Percentiles rank a stretch among this genome's conserved stretches.
phyloP scores from a whole-genome alignment of 2,888 invertebrate species.

The Colletes collaris region DNA sequence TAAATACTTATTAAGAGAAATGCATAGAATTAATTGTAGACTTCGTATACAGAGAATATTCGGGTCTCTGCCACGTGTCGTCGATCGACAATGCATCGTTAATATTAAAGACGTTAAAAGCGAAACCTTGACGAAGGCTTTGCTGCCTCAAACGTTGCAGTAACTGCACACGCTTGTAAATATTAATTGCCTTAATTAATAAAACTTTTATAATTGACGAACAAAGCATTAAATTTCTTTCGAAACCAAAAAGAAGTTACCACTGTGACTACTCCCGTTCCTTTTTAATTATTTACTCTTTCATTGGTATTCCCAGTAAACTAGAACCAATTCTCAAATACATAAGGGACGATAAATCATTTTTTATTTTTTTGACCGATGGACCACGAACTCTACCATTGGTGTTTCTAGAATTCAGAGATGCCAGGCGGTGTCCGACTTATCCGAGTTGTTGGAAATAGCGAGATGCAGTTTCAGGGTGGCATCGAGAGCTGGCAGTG shows the following conservation, averaged over 20 bases:
- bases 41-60: background rate
- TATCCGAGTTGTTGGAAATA: background rate
- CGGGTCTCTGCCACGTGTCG: background rate
- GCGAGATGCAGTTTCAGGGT: background rate
- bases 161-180: slow-evolving; percentile 7
- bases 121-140: background rate
- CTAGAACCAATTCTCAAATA: too few species aligned
- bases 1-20: slow-evolving; percentile 87
- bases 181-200: background rate
- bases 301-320: too few species aligned
- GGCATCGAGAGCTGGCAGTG: slow-evolving; percentile 24
- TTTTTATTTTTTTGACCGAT: too few species aligned
- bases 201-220: background rate
- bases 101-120: background rate
- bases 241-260: too few species aligned
- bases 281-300: too few species aligned
- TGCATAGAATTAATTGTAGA: background rate
- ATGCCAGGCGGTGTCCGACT: too few species aligned
- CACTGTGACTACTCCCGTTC: too few species aligned
- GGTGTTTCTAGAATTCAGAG: too few species aligned
- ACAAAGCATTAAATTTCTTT: background rate
- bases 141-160: background rate
- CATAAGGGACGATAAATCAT: too few species aligned
- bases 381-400: too few species aligned
- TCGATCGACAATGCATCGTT: background rate